Evolutionary conservation across 2,888 invertebrate species (phyloP).

Genomic region (Teleogryllus oceanicus): DNA sequence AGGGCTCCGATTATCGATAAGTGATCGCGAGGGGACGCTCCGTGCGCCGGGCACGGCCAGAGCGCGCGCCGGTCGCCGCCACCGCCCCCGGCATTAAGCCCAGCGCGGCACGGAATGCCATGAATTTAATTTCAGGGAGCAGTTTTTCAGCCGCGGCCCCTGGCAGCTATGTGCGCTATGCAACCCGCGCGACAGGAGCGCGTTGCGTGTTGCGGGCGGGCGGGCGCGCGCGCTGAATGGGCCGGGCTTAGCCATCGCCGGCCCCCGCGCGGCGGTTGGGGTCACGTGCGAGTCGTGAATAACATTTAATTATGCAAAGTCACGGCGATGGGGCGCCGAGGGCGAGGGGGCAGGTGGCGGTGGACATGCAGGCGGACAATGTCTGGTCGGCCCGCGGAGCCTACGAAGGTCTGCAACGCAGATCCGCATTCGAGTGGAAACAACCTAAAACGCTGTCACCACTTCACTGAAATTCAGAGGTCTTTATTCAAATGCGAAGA

Average conservation of each 20-base stretch:
- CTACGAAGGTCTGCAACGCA: no score
- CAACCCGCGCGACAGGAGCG: neutral
- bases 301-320: conserved; percentile 9
- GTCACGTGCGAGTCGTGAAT: neutral
- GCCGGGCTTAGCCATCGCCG: no score
- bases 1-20: neutral
- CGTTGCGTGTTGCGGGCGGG: neutral
- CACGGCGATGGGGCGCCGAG: neutral
- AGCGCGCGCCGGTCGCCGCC: neutral
- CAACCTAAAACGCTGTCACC: no score
- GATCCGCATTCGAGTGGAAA: no score
- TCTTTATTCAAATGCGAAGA: no score
- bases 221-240: no score
- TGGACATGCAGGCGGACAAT: no score
- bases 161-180: neutral
- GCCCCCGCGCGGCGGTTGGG: no score
- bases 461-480: no score
- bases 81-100: neutral
- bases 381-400: no score
- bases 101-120: neutral
- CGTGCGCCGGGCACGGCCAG: no score
- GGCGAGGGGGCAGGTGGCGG: no score
- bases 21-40: neutral
- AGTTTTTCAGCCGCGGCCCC: neutral
- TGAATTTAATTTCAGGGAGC: neutral